phyloP scores from a whole-genome alignment of 2,888 invertebrate species.

The Tinea semifulvella region DNA sequence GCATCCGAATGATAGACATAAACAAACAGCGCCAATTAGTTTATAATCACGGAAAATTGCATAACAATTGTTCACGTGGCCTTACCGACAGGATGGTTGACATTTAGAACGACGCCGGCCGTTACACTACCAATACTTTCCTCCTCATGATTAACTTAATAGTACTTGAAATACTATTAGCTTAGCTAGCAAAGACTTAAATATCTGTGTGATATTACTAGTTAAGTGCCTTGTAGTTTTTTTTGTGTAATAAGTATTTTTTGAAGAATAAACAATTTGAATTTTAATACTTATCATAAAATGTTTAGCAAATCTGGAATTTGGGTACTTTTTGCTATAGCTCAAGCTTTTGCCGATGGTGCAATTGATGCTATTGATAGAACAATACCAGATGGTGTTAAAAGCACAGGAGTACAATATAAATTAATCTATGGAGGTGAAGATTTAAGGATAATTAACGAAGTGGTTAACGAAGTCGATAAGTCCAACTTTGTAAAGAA shows the following conservation, averaged over 20 bases:
- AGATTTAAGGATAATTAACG: constrained; percentile 12
- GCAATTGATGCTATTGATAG: constrained; percentile 30
- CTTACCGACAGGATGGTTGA: neutral
- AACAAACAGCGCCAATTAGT: constrained; percentile 31
- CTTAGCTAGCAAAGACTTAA: no score
- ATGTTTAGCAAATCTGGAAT: constrained; percentile 13
- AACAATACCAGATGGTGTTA: constrained; percentile 33
- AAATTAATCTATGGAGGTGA: constrained; percentile 41
- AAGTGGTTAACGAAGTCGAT: constrained; percentile 38
- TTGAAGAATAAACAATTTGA: no score
- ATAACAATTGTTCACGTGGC: constrained; percentile 22
- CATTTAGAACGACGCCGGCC: neutral
- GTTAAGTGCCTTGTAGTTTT: no score
- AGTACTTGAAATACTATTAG: no score
- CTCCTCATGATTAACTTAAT: neutral
- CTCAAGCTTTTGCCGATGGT: constrained; percentile 24
- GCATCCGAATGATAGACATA: constrained; percentile 33
- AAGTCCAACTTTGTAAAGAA: constrained; percentile 29
- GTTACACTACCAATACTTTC: neutral
- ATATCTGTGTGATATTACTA: no score
- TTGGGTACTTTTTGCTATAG: constrained; percentile 21
- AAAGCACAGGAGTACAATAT: constrained; percentile 29
- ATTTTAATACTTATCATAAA: no score
- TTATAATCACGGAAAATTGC: constrained; percentile 35
- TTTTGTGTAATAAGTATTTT: no score